These are phyloP conservation scores for Pedetes capensis DNA, from an alignment of 2,113 vertebrate genomes.

Conservation along the genomic window DNA sequence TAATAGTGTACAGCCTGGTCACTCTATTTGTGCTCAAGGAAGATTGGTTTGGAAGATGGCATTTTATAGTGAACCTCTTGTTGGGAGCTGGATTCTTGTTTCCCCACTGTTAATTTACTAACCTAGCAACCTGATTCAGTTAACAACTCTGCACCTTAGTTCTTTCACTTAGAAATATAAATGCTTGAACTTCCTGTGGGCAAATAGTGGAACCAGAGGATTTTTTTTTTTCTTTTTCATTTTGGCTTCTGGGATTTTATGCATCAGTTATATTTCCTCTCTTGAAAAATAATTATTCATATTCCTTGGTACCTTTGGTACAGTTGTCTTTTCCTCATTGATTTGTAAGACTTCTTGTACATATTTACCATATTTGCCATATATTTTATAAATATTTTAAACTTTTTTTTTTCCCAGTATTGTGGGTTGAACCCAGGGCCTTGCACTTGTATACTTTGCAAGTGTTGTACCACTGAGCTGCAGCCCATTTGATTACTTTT, in stretches of 20 bases:
- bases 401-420: background rate
- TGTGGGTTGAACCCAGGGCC: background rate
- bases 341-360: conserved; percentile 28
- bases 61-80: background rate
- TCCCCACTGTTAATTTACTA: background rate
- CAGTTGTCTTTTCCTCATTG: background rate
- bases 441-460: background rate
- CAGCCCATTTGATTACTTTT: too few species aligned
- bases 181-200: conserved; percentile 1
- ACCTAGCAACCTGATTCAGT: conserved; percentile 16
- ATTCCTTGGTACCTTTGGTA: background rate
- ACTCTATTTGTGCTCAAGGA: background rate
- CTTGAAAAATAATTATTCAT: background rate
- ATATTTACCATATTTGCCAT: background rate
- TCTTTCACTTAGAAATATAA: background rate
- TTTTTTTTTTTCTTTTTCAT: background rate
- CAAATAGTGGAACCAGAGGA: background rate
- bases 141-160: background rate
- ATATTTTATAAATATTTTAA: conserved; percentile 1
- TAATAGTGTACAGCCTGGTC: background rate
- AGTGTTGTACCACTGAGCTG: background rate
- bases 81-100: background rate
- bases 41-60: background rate
- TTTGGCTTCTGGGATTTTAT: background rate
- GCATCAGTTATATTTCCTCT: background rate